Percentiles rank a stretch among this genome's conserved stretches.
Conservation (phyloP, 1,140 invertebrate species). For the Tetramorium alpestre region DNA sequence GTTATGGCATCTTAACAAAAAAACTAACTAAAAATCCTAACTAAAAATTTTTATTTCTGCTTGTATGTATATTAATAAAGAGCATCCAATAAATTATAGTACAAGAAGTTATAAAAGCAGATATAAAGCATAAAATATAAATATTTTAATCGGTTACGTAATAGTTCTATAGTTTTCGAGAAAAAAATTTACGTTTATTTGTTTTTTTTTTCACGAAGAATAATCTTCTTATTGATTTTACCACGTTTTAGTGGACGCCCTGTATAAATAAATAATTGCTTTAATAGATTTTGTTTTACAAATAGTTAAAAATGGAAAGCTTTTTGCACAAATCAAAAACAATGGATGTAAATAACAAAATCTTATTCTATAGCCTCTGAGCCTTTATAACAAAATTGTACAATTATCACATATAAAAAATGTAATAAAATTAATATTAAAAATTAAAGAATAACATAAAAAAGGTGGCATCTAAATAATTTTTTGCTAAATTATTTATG, state of each 20-base stretch:
- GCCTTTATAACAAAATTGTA: neutral
- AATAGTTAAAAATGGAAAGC: slow-evolving; percentile 49
- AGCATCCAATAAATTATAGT: neutral
- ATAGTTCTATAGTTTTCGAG: slow-evolving; percentile 6
- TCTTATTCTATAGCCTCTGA: neutral
- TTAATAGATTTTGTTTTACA: slow-evolving; percentile 54
- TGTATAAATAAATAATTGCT: slow-evolving; percentile 50
- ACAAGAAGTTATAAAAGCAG: neutral
- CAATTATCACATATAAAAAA: neutral
- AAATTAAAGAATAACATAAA: neutral
- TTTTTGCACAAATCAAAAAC: slow-evolving; percentile 23
- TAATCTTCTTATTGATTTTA: slow-evolving; percentile 50
- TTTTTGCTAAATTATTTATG: neutral
- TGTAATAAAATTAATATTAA: neutral
- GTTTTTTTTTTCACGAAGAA: slow-evolving; percentile 38
- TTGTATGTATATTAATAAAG: neutral
- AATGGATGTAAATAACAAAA: slow-evolving; percentile 31
- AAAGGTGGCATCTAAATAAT: neutral
- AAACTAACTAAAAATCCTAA: neutral
- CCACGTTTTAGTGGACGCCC: slow-evolving; percentile 20
- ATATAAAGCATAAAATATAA: neutral
- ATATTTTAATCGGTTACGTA: slow-evolving; percentile 37
- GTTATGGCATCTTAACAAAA: neutral
- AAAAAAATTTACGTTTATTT: slow-evolving; percentile 47
- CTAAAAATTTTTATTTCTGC: neutral